A percentile compares a stretch with the other conserved stretches of the same genome.
These are phyloP conservation scores for Pogona vitticeps DNA, from an alignment of 2,113 vertebrate species.

Conservation along the genomic window DNA sequence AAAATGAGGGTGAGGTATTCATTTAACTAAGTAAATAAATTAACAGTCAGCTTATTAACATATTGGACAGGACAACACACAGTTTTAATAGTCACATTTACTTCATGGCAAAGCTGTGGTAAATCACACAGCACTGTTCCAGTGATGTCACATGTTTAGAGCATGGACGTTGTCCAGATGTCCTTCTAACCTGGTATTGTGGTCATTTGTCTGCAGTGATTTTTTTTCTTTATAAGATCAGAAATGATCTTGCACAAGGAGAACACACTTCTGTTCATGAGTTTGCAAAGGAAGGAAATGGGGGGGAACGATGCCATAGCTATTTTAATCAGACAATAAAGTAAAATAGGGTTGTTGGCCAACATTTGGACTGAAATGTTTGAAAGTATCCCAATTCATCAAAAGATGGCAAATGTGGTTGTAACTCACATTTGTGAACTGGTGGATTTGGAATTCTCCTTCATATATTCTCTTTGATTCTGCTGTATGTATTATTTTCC, in stretches of 20 bases:
- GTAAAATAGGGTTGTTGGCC: not conserved
- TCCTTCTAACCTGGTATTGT: slow-evolving; percentile 5
- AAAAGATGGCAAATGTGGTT: slow-evolving; percentile 1
- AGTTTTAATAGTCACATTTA: not conserved
- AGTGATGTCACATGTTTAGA: slow-evolving; percentile 15
- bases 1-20: not conserved
- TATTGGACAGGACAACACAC: not conserved
- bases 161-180: not conserved
- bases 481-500: slow-evolving; percentile 20
- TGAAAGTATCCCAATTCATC: not conserved
- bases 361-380: not conserved
- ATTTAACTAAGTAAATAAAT: slow-evolving; percentile 4
- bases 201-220: not conserved
- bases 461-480: not conserved
- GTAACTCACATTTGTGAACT: not conserved
- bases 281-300: not conserved
- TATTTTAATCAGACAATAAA: not conserved
- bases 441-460: not conserved
- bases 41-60: not conserved
- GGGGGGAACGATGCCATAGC: not conserved
- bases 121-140: slow-evolving; percentile 9
- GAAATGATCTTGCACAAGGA: not conserved
- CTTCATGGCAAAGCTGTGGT: slow-evolving; percentile 17
- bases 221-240: not conserved
- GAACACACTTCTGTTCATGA: not conserved